Evolutionary conservation across 1,140 invertebrate species (phyloP), one percentile per base, ranked within the genome.

Genomic region (Asobara japonica): DNA sequence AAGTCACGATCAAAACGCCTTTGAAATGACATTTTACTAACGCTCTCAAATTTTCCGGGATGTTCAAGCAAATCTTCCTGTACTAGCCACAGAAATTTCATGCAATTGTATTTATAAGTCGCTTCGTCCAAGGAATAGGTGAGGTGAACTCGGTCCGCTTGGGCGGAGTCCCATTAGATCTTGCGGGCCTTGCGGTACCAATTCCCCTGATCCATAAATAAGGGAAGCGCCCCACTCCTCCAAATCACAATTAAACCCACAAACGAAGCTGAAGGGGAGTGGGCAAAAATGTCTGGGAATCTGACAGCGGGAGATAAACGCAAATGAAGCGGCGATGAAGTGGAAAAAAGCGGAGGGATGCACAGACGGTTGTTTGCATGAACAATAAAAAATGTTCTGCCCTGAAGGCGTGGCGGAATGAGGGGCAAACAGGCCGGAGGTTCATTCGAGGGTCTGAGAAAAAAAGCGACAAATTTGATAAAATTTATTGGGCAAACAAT

Each of bases 201-300:
- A 56, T 56, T 56, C 22, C 22, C n/a, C 22, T 56, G n/a, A 56
- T 56, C 51, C 51, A 56, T 56, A 56, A 56, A 56, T 18, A 27
- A 56, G 25, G 22, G 18, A 27, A 56, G 41, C 41, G 18, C n/a
- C 41, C 41, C 13, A 16, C n/a, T 45, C 41, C 18, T n/a, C 18
- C 18, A 45, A 45, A 16, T 45, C 18, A 13, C 41, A 45, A 45
- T n/a, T n/a, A n/a, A 45, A 45, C 18, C n/a, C 41, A 45, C 41
- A 45, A 56, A 56, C 22, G 20, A 25, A 56, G 3, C 8, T 51
- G 45, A 51, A 18, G 22, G 22, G 22, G 7, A 18, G 51, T 18
- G 20, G 45, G 41, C 18, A 5, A 56, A 56, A 25, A 56, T 56
- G 11, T 10, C 51, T 56, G 51, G 22, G 20, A 56, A 56, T 27